Conservation (phyloP, 2,888 invertebrate genomes). For the Lepidochitona cinerea region DNA sequence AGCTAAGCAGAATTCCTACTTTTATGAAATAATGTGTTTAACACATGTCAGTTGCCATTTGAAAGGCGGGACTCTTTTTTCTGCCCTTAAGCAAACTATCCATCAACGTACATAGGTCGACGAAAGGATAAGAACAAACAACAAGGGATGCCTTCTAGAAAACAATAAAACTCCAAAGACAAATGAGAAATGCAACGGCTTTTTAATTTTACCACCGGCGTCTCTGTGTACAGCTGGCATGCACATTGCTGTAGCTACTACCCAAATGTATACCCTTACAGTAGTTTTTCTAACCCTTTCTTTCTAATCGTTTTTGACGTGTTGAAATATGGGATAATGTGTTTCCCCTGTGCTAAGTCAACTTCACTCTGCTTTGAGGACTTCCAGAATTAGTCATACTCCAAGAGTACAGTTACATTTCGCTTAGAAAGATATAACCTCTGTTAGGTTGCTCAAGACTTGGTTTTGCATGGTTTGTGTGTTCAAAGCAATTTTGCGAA, state of each 20-base stretch:
- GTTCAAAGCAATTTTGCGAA: no score
- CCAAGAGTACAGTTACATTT: no score
- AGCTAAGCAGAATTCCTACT: no score
- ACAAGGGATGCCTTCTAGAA: background rate
- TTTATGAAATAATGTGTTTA: no score
- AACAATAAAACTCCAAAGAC: background rate
- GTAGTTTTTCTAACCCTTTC: background rate
- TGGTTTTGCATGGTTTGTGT: no score
- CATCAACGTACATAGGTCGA: background rate
- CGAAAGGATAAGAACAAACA: background rate
- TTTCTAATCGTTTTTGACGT: constrained; percentile 2
- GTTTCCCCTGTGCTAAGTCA: background rate
- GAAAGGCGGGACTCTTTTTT: no score
- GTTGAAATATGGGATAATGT: background rate
- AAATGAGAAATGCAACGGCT: background rate
- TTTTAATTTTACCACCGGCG: no score
- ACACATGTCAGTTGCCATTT: no score
- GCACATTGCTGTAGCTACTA: background rate
- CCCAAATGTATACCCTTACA: background rate
- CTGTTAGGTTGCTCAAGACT: no score
- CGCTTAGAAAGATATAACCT: no score
- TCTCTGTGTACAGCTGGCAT: background rate
- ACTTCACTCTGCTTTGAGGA: no score
- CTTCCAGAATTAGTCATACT: no score
- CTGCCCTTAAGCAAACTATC: background rate